These are phyloP conservation scores for Microtus ochrogaster DNA, from an alignment of 2,113 vertebrate genomes.

Conservation along the genomic window DNA sequence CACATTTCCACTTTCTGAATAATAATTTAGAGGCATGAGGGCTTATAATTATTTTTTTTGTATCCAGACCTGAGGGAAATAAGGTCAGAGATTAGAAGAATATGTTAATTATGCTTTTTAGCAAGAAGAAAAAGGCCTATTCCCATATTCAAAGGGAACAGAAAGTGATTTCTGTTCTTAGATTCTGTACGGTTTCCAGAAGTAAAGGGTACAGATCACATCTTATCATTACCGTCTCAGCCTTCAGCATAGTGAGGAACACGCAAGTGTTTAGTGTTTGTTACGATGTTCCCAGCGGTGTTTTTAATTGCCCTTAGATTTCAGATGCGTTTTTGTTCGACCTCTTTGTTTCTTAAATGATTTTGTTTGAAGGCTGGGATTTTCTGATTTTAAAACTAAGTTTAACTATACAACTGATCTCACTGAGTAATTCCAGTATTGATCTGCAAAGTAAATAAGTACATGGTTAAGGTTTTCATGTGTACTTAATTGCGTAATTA, in stretches of 20 bases:
- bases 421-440: neutral
- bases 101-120: neutral
- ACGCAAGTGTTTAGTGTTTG: neutral
- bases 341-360: neutral
- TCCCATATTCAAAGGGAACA: neutral
- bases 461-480: neutral
- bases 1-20: neutral
- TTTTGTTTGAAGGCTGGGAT: neutral
- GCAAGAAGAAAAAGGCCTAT: neutral
- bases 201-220: neutral
- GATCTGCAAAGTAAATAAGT: slow-evolving; percentile 22
- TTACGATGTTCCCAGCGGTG: neutral
- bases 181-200: neutral
- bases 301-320: neutral
- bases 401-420: neutral
- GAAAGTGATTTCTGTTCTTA: neutral
- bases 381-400: slow-evolving; percentile 26
- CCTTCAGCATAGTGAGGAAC: neutral
- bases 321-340: neutral
- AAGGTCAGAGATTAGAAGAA: neutral
- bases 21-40: neutral
- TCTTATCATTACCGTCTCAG: neutral
- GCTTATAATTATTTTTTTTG: neutral
- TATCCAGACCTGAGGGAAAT: neutral
- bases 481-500: neutral